Conservation (phyloP, 2,888 invertebrate genomes). For the Melanostoma scalare region DNA sequence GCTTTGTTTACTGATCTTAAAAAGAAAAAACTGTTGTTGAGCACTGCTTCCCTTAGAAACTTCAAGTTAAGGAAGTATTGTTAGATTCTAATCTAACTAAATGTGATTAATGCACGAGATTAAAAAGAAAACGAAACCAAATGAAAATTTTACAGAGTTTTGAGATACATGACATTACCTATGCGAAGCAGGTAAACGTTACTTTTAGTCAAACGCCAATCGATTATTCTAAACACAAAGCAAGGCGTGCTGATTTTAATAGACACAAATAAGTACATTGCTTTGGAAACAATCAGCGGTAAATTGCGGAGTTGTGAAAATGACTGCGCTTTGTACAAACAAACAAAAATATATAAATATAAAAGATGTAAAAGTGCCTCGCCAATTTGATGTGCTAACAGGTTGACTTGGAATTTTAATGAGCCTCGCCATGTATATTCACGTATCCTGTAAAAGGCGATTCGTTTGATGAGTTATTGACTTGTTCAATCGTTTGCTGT, state of each 20-base stretch:
- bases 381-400: slow-evolving; percentile 19
- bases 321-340: slow-evolving; percentile 17
- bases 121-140: background rate
- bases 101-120: slow-evolving; percentile 5
- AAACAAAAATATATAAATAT: slow-evolving; percentile 4
- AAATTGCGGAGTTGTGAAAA: slow-evolving; percentile 37
- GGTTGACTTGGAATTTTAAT: slow-evolving; percentile 46
- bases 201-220: slow-evolving; percentile 29
- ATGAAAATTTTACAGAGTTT: background rate
- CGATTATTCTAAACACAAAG: slow-evolving; percentile 43
- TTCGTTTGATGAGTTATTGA: background rate
- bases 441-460: slow-evolving; percentile 40
- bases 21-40: background rate
- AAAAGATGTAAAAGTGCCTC: background rate
- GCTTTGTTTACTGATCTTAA: background rate
- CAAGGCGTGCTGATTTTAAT: slow-evolving; percentile 49
- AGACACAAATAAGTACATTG: slow-evolving; percentile 25
- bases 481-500: background rate
- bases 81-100: background rate
- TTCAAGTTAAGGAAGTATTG: too few species aligned
- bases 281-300: slow-evolving; percentile 34
- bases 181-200: slow-evolving; percentile 43
- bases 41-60: too few species aligned
- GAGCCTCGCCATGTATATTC: background rate
- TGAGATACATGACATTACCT: slow-evolving; percentile 14